phyloP scores from a whole-genome alignment of 2,113 vertebrate species.

The Xenopus borealis region DNA sequence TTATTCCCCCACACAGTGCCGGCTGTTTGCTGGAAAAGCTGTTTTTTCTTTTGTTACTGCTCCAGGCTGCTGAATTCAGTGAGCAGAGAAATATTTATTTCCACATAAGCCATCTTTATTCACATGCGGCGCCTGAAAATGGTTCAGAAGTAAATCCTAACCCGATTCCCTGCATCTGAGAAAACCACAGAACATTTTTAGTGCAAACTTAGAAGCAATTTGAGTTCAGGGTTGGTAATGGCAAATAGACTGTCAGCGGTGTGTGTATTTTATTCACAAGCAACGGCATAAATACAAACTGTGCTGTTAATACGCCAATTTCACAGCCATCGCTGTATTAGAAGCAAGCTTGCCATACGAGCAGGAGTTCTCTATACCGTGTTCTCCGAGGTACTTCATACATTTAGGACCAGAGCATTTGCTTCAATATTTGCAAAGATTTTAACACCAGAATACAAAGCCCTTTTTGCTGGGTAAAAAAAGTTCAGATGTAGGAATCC shows the following conservation, averaged over 20 bases:
- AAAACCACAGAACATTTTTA: not conserved
- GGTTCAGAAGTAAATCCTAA: not conserved
- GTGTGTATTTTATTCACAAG: not conserved
- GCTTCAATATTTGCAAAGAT: too few relatives aligned
- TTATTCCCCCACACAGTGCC: not conserved
- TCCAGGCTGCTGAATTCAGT: not conserved
- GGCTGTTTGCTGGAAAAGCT: not conserved
- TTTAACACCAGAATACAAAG: too few relatives aligned
- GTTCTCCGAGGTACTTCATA: too few relatives aligned
- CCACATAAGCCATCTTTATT: not conserved
- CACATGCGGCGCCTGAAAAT: constrained; percentile 3
- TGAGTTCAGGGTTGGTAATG: not conserved
- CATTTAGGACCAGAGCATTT: too few relatives aligned
- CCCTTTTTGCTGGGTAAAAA: too few relatives aligned
- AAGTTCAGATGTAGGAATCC: too few relatives aligned
- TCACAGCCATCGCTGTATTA: too few relatives aligned
- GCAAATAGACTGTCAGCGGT: not conserved
- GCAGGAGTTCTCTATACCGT: too few relatives aligned
- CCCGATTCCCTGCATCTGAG: not conserved
- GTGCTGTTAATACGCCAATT: too few relatives aligned
- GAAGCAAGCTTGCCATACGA: too few relatives aligned
- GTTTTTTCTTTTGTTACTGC: not conserved
- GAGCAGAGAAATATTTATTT: constrained; percentile 7
- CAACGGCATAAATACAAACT: too few relatives aligned
- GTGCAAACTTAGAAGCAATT: not conserved